Base-by-base conservation (phyloP, 53 echinoderm and acorn worm species). In the Paelopatides confundens region DNA sequence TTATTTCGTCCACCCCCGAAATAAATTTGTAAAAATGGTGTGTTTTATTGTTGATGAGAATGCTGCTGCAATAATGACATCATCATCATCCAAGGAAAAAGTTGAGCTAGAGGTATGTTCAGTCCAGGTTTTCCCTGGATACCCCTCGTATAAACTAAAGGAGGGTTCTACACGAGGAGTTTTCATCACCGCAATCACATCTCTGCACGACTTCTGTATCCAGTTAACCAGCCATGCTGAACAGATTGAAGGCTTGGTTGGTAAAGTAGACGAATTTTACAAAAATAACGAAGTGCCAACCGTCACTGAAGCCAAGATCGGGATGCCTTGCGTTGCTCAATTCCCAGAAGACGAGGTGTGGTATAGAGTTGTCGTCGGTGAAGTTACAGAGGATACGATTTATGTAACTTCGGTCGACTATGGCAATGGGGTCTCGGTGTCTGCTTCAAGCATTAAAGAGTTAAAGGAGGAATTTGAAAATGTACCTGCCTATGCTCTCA, bases 331-430 rank as follows among this genome's bases (percentile, higher is more conserved):
- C 76, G 94, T 85, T 23, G 96, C 90, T 2, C 88, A 94, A 77
- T 94, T 88, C 76, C 92, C 96, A 0, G 88, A 85, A 46, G 94
- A 94, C 69, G 92, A 96, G 35, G 92, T 89, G 46, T 96, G 96
- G 96, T 96, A 94, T 63, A 37, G 96, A 82, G 96, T 94, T 33
- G 92, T 88, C 17, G 86, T 95, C 11, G 82, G 71, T 21, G 62
- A 81, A 2, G 86, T 94, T 5, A 81, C 71, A 30, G 96, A 96
- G 65, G 93, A 91, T 66, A 36, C 35, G 17, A 53, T 53, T 3
- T 79, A 79, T 35, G 95, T 99, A 15, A 94, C 90, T 12, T 99
- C 90, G 67, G 95, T 99, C 18, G 99, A 99, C 78, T 99, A 99
- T 83, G 99, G 99, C 32, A 99, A 99, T 51, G 87, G 92, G 8